A percentile compares a stretch with the other conserved stretches of the same genome.
Evolutionary conservation across 1,140 invertebrate species (phyloP).

Genomic region (Eulimnadia texana): DNA sequence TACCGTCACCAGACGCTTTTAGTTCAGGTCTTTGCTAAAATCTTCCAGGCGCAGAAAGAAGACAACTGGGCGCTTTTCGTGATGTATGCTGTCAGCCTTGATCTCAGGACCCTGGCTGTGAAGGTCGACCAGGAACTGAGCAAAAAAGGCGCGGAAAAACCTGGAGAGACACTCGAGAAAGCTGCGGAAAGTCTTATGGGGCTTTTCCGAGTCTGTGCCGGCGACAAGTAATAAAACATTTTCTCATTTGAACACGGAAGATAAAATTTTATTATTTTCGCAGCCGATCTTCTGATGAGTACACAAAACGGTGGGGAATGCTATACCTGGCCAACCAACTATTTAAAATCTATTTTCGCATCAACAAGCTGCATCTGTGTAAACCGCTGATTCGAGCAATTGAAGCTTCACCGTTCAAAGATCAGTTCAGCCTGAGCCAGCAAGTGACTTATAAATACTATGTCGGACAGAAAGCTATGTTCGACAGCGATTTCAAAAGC

Average conservation of each 20-base stretch:
- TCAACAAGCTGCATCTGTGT: conserved; percentile 92
- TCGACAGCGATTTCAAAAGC: conserved; percentile 85
- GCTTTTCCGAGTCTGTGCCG: conserved; percentile 89
- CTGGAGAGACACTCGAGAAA: conserved; percentile 69
- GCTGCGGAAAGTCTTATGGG: conserved; percentile 86
- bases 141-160: conserved; percentile 26
- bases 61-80: conserved; percentile 91
- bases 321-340: conserved; percentile 89
- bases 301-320: conserved; percentile 92
- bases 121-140: conserved; percentile 47
- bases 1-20: conserved; percentile 62
- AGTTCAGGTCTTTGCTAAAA: conserved; percentile 62
- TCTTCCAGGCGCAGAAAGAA: conserved; percentile 76
- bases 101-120: conserved; percentile 68
- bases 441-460: conserved; percentile 92
- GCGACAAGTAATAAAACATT: conserved; percentile 55
- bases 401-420: conserved; percentile 75
- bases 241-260: conserved; percentile 5
- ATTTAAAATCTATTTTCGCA: conserved; percentile 93
- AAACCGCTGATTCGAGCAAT: conserved; percentile 93
- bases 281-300: conserved; percentile 60
- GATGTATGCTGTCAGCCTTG: conserved; percentile 75
- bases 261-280: too few relatives aligned
- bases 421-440: conserved; percentile 68
- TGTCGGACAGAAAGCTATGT: conserved; percentile 93